Evolutionary conservation across 1,140 invertebrate genomes (phyloP).

Genomic region (Apis florea): DNA sequence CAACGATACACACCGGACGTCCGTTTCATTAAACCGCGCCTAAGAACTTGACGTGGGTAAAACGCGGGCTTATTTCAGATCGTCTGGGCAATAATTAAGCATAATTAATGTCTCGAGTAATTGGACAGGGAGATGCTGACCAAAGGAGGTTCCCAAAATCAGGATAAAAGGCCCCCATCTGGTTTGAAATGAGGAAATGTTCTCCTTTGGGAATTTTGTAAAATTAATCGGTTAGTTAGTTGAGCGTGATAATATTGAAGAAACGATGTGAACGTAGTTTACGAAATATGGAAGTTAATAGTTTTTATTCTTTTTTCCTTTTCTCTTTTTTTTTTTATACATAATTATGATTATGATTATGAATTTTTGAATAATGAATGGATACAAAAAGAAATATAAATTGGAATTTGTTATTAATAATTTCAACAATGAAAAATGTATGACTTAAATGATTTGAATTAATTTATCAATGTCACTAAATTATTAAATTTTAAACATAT

Average conservation of each 20-base stretch:
- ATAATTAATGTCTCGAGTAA: slow-evolving; percentile 37
- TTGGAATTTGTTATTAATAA: no score
- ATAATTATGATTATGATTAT: no score
- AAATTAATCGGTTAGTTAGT: not conserved
- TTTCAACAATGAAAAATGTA: no score
- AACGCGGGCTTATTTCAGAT: slow-evolving; percentile 11
- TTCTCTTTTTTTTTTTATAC: no score
- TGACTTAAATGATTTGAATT: no score
- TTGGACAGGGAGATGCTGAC: not conserved
- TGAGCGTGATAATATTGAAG: not conserved
- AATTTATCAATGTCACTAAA: no score
- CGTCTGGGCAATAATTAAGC: slow-evolving; percentile 25
- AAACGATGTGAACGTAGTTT: slow-evolving; percentile 5
- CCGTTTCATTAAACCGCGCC: slow-evolving; percentile 39
- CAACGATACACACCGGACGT: slow-evolving; percentile 42
- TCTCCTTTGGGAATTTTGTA: not conserved
- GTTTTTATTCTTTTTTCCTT: not conserved
- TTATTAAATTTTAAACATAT: no score
- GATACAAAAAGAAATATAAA: no score
- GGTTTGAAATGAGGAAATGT: slow-evolving; percentile 2
- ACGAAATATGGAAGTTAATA: not conserved
- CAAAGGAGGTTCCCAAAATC: slow-evolving; percentile 34
- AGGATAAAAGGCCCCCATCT: not conserved
- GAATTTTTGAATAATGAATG: no score
- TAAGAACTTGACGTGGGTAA: slow-evolving; percentile 5